Evolutionary conservation across 2,113 vertebrate genomes (phyloP), one percentile per base, ranked within the genome.

Genomic region (Helogale parvula): DNA sequence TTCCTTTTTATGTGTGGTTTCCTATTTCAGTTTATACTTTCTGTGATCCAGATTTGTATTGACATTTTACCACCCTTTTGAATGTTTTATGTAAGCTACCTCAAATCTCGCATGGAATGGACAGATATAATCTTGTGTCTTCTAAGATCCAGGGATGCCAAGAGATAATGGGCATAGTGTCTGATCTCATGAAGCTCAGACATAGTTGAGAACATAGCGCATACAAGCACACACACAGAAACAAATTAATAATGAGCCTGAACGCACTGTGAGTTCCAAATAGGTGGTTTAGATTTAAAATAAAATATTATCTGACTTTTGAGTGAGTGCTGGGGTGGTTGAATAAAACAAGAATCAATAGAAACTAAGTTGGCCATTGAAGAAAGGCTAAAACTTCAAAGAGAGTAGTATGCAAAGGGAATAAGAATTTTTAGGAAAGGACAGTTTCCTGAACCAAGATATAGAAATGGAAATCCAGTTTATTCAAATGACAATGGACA

Each of bases 21-120:
- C 21, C 45, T 72, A 60, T 81, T 93, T 76, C 47, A 88, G 50
- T 31, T 68, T 82, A 38, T 83, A 66, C 68, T 91, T 92, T 93
- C 11, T 23, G 41, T 69, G 47, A 27, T 81, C 0, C 16, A 63
- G 7, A 80, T 68, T 97, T 84, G 79, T 80, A 77, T 91, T 57
- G 45, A 33, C 7, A 81, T 80, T 82, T 89, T 83, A 68, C 68
- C 33, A 68, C 10, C 17, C 29, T 74, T 93, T 93, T 80, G n/a
- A 94, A 92, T 60, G n/a, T 92, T 96, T 80, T 82, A 38, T n/a
- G 21, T 76, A 88, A 89, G 68, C n/a, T n/a, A 88, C 12, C n/a
- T 94, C 57, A 89, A 54, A 92, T 76, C 2, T 1, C 5, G 54
- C 35, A 35, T 52, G 35, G 29, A 74, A 72, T 60, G 82, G 31